Conservation (phyloP, 2,797 vertebrate genomes). For the Pampus argenteus region DNA sequence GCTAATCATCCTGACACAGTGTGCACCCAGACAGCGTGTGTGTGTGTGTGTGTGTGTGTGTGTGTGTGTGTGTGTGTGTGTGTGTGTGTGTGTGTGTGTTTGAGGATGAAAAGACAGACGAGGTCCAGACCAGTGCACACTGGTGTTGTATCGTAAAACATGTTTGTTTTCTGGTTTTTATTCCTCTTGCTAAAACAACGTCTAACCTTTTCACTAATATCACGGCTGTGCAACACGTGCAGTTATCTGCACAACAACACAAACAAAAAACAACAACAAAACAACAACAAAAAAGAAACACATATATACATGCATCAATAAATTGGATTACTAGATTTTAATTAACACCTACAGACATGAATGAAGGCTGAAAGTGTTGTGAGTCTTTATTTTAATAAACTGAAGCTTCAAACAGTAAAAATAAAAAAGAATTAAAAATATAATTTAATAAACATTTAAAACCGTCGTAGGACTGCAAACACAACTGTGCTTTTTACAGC, state of each 20-base stretch:
- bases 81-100: too few relatives aligned
- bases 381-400: too few relatives aligned
- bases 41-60: background rate
- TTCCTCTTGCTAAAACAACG: slow-evolving; percentile 43
- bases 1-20: slow-evolving; percentile 84
- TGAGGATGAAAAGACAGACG: slow-evolving; percentile 30
- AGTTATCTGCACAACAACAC: slow-evolving; percentile 10
- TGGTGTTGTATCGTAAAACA: slow-evolving; percentile 36
- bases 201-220: slow-evolving; percentile 58
- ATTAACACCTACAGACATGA: slow-evolving; percentile 24
- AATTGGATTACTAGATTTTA: slow-evolving; percentile 44
- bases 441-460: too few relatives aligned
- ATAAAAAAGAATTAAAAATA: too few relatives aligned
- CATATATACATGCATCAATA: slow-evolving; percentile 15
- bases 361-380: background rate
- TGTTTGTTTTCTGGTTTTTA: slow-evolving; percentile 39
- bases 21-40: slow-evolving; percentile 70
- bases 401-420: too few relatives aligned
- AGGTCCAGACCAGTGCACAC: slow-evolving; percentile 31
- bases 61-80: slow-evolving; percentile 25
- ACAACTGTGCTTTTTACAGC: background rate
- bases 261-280: background rate
- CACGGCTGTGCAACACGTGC: slow-evolving; percentile 35
- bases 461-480: too few relatives aligned
- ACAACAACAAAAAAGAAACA: too few relatives aligned